A percentile compares a stretch with the other conserved stretches of the same genome.
These are phyloP conservation scores for Spisula subtruncata DNA, from an alignment of 2,888 invertebrate species.

Conservation along the genomic window DNA sequence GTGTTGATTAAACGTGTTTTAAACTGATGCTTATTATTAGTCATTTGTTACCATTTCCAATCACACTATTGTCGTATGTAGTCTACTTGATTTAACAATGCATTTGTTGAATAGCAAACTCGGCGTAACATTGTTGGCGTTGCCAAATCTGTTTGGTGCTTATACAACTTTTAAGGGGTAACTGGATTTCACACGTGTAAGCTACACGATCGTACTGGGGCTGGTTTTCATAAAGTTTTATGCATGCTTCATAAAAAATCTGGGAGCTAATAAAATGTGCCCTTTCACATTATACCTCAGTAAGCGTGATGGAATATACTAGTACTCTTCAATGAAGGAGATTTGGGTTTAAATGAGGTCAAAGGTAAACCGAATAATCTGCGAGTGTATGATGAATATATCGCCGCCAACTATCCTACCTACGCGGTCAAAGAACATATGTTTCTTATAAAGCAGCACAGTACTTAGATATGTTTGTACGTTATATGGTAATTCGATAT, in stretches of 20 bases:
- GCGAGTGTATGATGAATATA: not conserved
- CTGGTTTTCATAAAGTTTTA: no score
- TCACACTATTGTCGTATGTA: not conserved
- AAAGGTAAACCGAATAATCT: not conserved
- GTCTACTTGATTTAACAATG: not conserved
- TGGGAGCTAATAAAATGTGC: not conserved
- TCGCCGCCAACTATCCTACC: not conserved
- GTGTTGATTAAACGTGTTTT: not conserved
- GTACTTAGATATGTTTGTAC: not conserved
- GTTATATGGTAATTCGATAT: not conserved
- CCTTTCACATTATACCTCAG: not conserved
- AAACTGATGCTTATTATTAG: not conserved
- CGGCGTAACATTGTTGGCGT: no score
- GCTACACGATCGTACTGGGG: no score
- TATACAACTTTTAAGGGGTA: no score
- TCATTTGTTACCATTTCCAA: not conserved
- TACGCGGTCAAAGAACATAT: constrained; percentile 5
- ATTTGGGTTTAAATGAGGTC: constrained; percentile 15
- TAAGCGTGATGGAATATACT: no score
- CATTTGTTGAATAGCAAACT: no score
- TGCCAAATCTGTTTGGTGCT: no score
- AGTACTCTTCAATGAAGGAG: not conserved
- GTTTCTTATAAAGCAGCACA: not conserved
- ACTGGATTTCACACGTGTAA: no score
- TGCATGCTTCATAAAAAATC: no score